These are phyloP conservation scores for Astreopora myriophthalma DNA, from an alignment of 64 coral and sea anemone species.

Conservation along the genomic window DNA sequence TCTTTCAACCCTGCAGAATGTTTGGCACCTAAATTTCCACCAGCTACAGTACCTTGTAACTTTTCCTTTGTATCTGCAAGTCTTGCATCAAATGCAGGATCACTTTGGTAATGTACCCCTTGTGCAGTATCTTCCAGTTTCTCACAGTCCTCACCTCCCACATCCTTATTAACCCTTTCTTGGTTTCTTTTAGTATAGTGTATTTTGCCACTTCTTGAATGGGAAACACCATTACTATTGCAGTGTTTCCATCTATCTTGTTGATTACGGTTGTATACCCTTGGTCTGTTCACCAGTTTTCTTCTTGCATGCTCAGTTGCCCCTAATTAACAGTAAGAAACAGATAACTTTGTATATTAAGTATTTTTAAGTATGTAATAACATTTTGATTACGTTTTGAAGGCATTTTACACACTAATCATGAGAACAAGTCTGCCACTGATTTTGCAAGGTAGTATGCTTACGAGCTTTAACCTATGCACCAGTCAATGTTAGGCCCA, in stretches of 20 bases:
- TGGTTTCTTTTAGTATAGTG: not conserved
- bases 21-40: not conserved
- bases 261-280: not conserved
- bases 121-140: not conserved
- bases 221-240: not conserved
- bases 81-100: not conserved
- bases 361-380: too few relatives aligned
- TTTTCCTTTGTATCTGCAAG: not conserved
- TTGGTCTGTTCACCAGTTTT: not conserved
- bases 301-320: not conserved
- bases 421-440: too few relatives aligned
- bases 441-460: too few relatives aligned
- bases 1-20: not conserved
- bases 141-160: not conserved
- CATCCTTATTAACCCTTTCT: not conserved
- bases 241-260: not conserved
- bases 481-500: too few relatives aligned
- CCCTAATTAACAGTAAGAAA: not conserved
- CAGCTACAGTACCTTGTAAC: not conserved
- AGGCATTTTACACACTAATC: too few relatives aligned
- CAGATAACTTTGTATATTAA: too few relatives aligned
- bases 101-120: not conserved
- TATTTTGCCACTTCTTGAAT: not conserved
- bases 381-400: too few relatives aligned
- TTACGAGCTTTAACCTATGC: too few relatives aligned